Base-by-base conservation (phyloP, 2,888 invertebrate species). In the Callyntrura guangdongensis region DNA sequence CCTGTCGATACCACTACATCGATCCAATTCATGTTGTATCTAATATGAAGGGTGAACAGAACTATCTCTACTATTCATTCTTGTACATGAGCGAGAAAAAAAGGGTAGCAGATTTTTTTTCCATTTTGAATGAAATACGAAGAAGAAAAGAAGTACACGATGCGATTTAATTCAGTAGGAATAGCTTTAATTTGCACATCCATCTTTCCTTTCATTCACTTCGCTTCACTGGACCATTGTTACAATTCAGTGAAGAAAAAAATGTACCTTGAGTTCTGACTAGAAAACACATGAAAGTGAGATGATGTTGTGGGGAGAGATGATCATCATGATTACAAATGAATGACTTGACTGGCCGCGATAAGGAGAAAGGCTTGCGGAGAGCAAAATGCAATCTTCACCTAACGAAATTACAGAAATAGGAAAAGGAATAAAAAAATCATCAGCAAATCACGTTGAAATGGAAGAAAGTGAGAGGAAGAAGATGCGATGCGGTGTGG, bases 111-210 rank as follows among this genome's bases (percentile, higher is more conserved):
- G 85, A 56, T 85, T 85, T 85, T 85, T 25, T 85, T 1, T 79
- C 56, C 27, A 22, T 56, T n/a, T 17, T 20, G 22, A 20, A n/a
- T n/a, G n/a, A n/a, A n/a, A n/a, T n/a, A n/a, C 0, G 72, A 59
- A n/a, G 14, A 81, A 36, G 49, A 53, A 81, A 25, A 79, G 59
- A 77, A 47, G n/a, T n/a, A 87, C 67, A 67, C 61, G 77, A 25
- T 49, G 49, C 77, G 61, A 87, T 87, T 87, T 87, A 87, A 87
- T 79, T 87, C 87, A 81, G 81, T 0, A 64, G 25, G 59, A 79
- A 59, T 86, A 64, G 27, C 69, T 53, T 85, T 59, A 56, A 85
- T 72, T 59, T 83, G 64, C 59, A 79, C 77, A 86, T 86, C 67
- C 86, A 86, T 87, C 87, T 86, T 79, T 64, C 56, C 49, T 64